Conservation (phyloP, 2,797 vertebrate species). For the Falco peregrinus region DNA sequence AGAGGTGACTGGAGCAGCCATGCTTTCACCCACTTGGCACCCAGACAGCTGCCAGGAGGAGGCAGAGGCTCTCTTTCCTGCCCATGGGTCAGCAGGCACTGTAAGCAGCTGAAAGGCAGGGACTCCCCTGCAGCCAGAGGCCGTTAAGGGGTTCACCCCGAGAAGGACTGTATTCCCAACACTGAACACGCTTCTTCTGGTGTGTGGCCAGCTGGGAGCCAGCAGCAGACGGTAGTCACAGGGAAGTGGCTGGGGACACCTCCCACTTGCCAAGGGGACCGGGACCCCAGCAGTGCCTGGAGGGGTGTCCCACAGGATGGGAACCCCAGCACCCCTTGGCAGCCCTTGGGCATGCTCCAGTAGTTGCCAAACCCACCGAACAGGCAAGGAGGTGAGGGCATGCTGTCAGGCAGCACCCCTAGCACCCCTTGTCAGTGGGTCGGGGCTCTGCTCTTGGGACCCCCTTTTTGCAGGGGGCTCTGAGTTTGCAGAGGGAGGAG, state of each 20-base stretch:
- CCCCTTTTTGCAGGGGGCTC: not conserved
- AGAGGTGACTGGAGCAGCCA: not conserved
- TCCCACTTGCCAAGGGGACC: rapidly evolving
- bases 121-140: not conserved
- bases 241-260: not conserved
- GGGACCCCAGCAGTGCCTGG: not conserved
- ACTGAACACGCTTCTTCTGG: rapidly evolving
- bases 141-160: not conserved
- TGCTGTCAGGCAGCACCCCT: not conserved
- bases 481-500: rapidly evolving
- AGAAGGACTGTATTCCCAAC: not conserved
- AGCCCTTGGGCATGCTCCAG: rapidly evolving
- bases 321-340: not conserved
- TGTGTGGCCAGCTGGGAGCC: rapidly evolving
- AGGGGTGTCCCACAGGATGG: rapidly evolving
- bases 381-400: rapidly evolving
- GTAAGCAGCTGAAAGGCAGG: rapidly evolving
- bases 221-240: rapidly evolving
- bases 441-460: not conserved
- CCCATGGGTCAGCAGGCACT: rapidly evolving
- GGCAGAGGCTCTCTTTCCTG: not conserved
- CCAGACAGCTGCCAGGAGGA: not conserved
- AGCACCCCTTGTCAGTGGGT: not conserved
- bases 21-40: constrained; percentile 5
- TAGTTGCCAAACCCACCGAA: not conserved